Base-by-base conservation (phyloP, 2,797 vertebrate genomes). In the Sebastes diploproa region DNA sequence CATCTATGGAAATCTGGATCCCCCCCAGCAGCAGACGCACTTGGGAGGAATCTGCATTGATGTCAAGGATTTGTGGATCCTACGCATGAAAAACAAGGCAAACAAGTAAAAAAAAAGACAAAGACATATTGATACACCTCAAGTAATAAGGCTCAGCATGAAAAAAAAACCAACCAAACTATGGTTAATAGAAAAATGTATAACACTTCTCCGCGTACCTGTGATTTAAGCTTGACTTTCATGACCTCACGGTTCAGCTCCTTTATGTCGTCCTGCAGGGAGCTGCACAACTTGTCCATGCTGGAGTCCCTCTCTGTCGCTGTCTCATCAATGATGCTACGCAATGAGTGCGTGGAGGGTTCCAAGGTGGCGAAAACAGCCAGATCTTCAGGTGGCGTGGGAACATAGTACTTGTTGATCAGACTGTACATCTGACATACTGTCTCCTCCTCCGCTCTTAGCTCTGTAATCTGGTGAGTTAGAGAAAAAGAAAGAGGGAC, bases 371-470 rank as follows among this genome's bases (percentile, higher is more conserved):
- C 89, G 59, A 96, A 97, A 58, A 95, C 89, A 5, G 93, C 94
- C 22, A 96, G 89, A 91, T 98, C 97, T 76, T 97, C 96, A 5
- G 96, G 95, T 16, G 96, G 95, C 0, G 94, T 92, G 29, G 95
- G 93, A 13, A 98, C 88, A 3, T 92, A 91, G 80, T 97, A 97
- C 0, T 56, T 89, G 5, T 95, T 94, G 22, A 98, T 97, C 79
- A 98, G 90, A 46, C 91, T 90, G 88, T 97, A 97, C 96, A 98
- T 96, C 82, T 96, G 90, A 72, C 89, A 79, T 16, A 97, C 92
- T 8, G 78, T 72, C 30, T 96, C 94, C 5, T 93, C 91, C 84
- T 97, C 94, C 7, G 94, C 89, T 27, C 97, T 92, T 55, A 98
- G 90, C 74, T 25, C 85, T 42, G 91, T 89, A 4, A 97, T 95